Percentiles rank a stretch among this genome's conserved stretches.
Conservation (phyloP, 2,797 vertebrate genomes). For the Platalea minor region DNA sequence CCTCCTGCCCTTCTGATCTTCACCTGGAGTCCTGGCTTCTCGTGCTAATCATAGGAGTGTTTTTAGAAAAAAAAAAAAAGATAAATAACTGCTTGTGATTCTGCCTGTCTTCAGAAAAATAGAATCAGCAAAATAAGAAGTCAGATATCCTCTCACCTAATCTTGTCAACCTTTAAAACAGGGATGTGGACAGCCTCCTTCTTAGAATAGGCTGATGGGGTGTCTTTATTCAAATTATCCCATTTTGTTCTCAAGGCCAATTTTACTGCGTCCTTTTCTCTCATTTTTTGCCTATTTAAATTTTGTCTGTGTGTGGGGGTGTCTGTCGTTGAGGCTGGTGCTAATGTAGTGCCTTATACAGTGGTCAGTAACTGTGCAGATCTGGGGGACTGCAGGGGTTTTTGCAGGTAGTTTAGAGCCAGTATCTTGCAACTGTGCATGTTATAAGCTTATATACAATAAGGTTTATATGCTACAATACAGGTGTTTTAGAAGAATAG, state of each 20-base stretch:
- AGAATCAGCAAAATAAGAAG: background rate
- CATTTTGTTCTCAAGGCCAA: background rate
- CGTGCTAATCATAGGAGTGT: background rate
- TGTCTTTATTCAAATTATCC: background rate
- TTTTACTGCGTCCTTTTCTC: background rate
- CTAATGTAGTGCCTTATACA: background rate
- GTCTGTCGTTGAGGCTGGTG: background rate
- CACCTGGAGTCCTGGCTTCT: background rate
- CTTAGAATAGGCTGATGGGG: background rate
- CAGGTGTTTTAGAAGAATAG: background rate
- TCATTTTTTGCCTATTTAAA: background rate
- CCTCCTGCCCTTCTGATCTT: background rate
- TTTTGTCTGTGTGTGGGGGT: background rate
- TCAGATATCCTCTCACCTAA: background rate
- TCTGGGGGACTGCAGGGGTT: background rate
- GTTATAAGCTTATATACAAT: background rate
- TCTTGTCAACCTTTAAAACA: background rate
- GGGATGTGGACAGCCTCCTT: background rate
- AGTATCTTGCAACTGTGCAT: background rate
- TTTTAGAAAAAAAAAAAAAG: background rate
- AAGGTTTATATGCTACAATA: background rate
- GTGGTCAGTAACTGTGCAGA: accelerated
- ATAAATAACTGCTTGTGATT: background rate
- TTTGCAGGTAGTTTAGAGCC: background rate
- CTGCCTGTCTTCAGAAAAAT: background rate